Conservation (phyloP, 2,888 invertebrate genomes). For the Dasypogon diadema region DNA sequence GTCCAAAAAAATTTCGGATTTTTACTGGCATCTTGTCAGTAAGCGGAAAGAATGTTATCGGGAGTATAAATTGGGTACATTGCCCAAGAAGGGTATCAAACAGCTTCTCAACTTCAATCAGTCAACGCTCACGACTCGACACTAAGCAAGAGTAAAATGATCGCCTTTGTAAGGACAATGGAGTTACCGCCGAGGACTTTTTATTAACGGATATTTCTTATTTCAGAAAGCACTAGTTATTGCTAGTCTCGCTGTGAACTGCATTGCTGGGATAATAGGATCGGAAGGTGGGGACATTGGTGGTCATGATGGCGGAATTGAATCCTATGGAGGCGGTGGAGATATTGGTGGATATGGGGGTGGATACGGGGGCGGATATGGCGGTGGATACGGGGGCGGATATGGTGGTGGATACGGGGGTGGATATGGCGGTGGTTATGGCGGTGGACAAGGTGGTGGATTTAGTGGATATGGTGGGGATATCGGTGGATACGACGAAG, state of each 20-base stretch:
- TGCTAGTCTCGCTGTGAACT: conserved; percentile 42
- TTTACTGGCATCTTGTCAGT: neutral
- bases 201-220: neutral
- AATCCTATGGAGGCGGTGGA: conserved; percentile 22
- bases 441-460: conserved; percentile 8
- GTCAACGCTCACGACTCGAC: conserved; percentile 44
- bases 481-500: conserved; percentile 11
- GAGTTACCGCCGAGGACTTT: neutral
- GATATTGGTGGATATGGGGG: conserved; percentile 44
- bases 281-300: conserved; percentile 32
- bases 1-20: conserved; percentile 19
- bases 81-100: conserved; percentile 51
- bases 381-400: conserved; percentile 26
- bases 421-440: conserved; percentile 35
- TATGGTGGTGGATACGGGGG: conserved; percentile 29
- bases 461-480: conserved; percentile 30
- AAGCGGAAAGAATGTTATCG: conserved; percentile 45
- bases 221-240: conserved; percentile 53
- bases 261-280: conserved; percentile 45
- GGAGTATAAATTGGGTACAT: conserved; percentile 50
- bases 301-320: conserved; percentile 16
- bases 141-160: conserved; percentile 52
- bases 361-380: conserved; percentile 15
- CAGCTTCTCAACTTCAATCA: conserved; percentile 50
- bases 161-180: conserved; percentile 54